These are phyloP conservation scores for Argyrosomus regius DNA, from an alignment of 2,797 vertebrate species.

Conservation along the genomic window DNA sequence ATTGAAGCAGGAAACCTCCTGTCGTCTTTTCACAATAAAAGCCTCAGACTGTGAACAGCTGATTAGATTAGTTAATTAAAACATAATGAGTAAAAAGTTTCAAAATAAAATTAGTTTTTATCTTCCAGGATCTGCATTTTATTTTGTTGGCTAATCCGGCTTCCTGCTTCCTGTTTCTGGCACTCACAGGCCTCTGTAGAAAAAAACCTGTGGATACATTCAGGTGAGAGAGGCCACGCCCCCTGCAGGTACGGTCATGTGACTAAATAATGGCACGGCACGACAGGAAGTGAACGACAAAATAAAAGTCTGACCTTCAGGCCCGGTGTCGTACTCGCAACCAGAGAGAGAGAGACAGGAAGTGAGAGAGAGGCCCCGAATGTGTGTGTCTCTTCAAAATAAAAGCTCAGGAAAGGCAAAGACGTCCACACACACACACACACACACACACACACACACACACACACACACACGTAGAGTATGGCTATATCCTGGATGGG, in stretches of 20 bases:
- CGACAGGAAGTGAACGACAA: conserved; percentile 38
- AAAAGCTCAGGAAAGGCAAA: conserved; percentile 51
- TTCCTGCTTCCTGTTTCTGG: conserved; percentile 20
- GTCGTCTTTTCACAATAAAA: not conserved
- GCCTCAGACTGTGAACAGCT: not conserved
- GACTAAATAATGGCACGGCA: conserved; percentile 10
- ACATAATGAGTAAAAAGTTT: no score
- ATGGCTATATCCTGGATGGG: conserved; percentile 83
- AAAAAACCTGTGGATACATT: not conserved
- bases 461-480: conserved; percentile 50
- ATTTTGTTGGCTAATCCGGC: no score
- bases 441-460: conserved; percentile 11
- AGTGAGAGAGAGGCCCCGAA: not conserved
- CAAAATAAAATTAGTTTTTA: no score
- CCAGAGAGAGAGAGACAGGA: conserved; percentile 31
- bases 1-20: not conserved
- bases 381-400: conserved; percentile 44
- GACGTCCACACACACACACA: conserved; percentile 23
- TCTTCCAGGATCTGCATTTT: no score
- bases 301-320: conserved; percentile 44
- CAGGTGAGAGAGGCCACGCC: conserved; percentile 30
- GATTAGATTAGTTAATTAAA: no score
- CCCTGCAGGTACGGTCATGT: conserved; percentile 26
- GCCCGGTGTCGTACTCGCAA: conserved; percentile 19
- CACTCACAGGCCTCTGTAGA: conserved; percentile 34